Conservation (phyloP, 2,888 invertebrate species). For the Athalia cordata region DNA sequence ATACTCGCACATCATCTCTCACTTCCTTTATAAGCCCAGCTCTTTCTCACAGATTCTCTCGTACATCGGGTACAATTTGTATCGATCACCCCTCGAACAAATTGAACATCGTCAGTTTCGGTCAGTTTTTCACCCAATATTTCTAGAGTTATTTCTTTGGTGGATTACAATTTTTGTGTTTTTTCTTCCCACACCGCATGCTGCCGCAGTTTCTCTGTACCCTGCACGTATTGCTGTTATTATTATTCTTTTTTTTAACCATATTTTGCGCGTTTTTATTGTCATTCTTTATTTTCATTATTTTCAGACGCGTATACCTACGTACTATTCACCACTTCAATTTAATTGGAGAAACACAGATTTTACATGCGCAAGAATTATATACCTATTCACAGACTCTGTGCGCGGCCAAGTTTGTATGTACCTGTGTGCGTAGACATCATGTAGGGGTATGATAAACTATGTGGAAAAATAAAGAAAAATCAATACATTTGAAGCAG, state of each 20-base stretch:
- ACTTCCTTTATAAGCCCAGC: neutral
- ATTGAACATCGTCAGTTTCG: too few relatives aligned
- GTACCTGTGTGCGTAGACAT: neutral
- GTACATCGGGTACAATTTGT: too few relatives aligned
- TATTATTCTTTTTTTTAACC: neutral
- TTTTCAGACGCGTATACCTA: neutral
- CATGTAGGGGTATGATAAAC: neutral
- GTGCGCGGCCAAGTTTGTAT: neutral
- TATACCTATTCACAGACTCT: neutral
- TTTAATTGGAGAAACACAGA: slow-evolving; percentile 30
- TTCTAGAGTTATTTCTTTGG: neutral
- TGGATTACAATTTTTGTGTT: neutral
- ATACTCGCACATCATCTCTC: neutral
- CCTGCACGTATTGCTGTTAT: neutral
- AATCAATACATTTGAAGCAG: too few relatives aligned
- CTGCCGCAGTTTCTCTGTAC: neutral
- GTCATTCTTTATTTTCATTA: neutral
- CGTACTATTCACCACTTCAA: slow-evolving; percentile 8
- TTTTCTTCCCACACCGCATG: neutral
- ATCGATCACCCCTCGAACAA: too few relatives aligned
- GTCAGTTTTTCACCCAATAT: neutral
- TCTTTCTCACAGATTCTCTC: neutral
- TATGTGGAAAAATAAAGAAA: too few relatives aligned
- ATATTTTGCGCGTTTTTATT: neutral
- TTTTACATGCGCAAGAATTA: neutral